These are phyloP conservation scores for Anabas testudineus DNA, from an alignment of 2,797 vertebrate species.

Conservation along the genomic window DNA sequence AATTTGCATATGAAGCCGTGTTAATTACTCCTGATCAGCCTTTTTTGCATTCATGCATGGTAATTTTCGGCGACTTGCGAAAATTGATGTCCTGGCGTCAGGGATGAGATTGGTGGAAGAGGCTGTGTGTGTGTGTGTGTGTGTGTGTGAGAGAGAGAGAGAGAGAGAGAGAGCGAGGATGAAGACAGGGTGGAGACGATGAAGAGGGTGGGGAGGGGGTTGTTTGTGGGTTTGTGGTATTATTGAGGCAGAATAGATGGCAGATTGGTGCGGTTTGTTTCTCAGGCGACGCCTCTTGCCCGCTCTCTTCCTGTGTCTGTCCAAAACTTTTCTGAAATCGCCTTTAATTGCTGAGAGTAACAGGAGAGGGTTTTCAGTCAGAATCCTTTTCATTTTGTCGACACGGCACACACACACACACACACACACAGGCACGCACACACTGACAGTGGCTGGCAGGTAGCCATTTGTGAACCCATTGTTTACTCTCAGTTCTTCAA, in stretches of 20 bases:
- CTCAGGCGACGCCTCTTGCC: background rate
- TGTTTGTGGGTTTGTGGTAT: background rate
- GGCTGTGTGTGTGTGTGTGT: constrained; percentile 53
- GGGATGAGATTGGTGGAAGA: constrained; percentile 81
- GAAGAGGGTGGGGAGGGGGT: constrained; percentile 21
- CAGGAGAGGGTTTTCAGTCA: constrained; percentile 63
- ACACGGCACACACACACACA: constrained; percentile 12
- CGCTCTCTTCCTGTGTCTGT: constrained; percentile 33
- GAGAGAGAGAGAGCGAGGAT: constrained; percentile 27
- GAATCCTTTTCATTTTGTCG: constrained; percentile 52
- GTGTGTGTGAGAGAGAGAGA: constrained; percentile 37
- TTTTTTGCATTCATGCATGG: constrained; percentile 99
- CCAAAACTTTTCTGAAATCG: constrained; percentile 63
- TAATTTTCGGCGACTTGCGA: constrained; percentile 99
- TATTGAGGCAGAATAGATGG: constrained; percentile 32
- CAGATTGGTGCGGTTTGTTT: constrained; percentile 51
- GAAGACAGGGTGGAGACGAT: constrained; percentile 31
- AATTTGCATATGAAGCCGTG: constrained; percentile 99
- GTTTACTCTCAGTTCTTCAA: constrained; percentile 68
- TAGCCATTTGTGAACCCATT: constrained; percentile 74
- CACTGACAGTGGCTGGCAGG: constrained; percentile 39
- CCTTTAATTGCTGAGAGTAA: constrained; percentile 68
- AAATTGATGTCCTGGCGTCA: constrained; percentile 98
- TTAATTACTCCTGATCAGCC: constrained; percentile 99
- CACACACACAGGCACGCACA: constrained; percentile 8